These are phyloP conservation scores for Eustalomyia histrio DNA, from an alignment of 2,888 invertebrate genomes.

Conservation along the genomic window DNA sequence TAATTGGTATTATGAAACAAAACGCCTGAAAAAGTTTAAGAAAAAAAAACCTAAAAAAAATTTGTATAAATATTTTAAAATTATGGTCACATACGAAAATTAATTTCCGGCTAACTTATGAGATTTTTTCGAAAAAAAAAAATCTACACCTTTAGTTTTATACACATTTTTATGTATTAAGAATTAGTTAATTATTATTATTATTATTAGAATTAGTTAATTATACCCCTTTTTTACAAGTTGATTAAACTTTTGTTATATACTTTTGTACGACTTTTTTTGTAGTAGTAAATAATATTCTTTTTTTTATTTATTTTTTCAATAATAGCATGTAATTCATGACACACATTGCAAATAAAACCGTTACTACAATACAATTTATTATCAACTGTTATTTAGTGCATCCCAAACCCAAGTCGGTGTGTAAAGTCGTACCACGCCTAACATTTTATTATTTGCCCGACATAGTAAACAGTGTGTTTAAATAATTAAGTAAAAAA, in stretches of 20 bases:
- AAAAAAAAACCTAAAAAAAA: neutral
- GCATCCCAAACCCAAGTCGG: neutral
- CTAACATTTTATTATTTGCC: neutral
- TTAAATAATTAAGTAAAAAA: too few species aligned
- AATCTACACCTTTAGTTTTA: neutral
- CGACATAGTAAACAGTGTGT: neutral
- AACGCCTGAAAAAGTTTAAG: too few species aligned
- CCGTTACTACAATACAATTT: neutral
- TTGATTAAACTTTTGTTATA: too few species aligned
- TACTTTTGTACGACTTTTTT: neutral
- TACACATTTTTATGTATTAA: too few species aligned
- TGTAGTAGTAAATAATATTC: neutral
- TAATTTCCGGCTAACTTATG: constrained; percentile 23
- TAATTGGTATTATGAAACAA: neutral
- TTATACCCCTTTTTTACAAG: too few species aligned
- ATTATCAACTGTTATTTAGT: neutral
- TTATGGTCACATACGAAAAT: constrained; percentile 29
- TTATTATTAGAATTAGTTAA: too few species aligned
- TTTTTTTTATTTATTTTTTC: constrained; percentile 3
- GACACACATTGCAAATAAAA: constrained; percentile 40
- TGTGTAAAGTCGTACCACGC: constrained; percentile 2
- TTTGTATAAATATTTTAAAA: neutral
- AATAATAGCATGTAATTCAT: constrained; percentile 34
- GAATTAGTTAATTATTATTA: too few species aligned
- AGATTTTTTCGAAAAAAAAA: neutral